These are phyloP conservation scores for Metaphire vulgaris DNA, from an alignment of 1,140 invertebrate species.

Conservation along the genomic window DNA sequence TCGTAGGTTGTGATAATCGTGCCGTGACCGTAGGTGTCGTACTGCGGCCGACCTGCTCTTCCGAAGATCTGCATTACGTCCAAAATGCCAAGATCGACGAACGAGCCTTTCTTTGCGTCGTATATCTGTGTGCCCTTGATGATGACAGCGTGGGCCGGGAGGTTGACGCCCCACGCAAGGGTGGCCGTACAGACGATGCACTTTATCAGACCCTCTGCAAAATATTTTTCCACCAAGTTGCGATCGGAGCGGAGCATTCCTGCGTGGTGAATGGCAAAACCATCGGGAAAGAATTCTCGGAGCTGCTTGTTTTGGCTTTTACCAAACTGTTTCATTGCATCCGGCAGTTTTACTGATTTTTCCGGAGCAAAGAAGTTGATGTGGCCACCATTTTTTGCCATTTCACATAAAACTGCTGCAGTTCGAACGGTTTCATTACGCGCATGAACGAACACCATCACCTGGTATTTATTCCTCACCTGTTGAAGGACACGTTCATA, in stretches of 20 bases:
- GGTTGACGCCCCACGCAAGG: slow-evolving; percentile 97
- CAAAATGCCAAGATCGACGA: slow-evolving; percentile 89
- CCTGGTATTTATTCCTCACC: slow-evolving; percentile 84
- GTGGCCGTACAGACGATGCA: slow-evolving; percentile 96
- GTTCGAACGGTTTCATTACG: slow-evolving; percentile 87
- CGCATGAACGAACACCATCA: slow-evolving; percentile 99
- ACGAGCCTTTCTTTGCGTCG: slow-evolving; percentile 86
- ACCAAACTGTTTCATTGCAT: slow-evolving; percentile 56
- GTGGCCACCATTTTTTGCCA: slow-evolving; percentile 48
- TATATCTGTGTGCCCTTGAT: slow-evolving; percentile 98
- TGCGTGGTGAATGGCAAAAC: slow-evolving; percentile 93
- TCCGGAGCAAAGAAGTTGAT: slow-evolving; percentile 47
- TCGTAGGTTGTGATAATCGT: slow-evolving; percentile 91
- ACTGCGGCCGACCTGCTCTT: slow-evolving; percentile 81
- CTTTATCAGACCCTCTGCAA: slow-evolving; percentile 74
- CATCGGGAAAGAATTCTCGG: slow-evolving; percentile 67
- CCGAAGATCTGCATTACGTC: slow-evolving; percentile 99
- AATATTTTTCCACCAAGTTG: slow-evolving; percentile 54
- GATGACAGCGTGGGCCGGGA: slow-evolving; percentile 94
- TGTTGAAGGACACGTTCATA: slow-evolving; percentile 86
- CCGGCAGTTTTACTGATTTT: slow-evolving; percentile 39
- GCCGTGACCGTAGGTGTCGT: slow-evolving; percentile 72
- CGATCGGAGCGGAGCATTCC: slow-evolving; percentile 82
- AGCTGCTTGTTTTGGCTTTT: slow-evolving; percentile 57
- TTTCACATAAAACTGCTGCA: slow-evolving; percentile 59